Evolutionary conservation across 2,113 vertebrate genomes (phyloP), one percentile per base, ranked within the genome.

Genomic region (Mus pahari): DNA sequence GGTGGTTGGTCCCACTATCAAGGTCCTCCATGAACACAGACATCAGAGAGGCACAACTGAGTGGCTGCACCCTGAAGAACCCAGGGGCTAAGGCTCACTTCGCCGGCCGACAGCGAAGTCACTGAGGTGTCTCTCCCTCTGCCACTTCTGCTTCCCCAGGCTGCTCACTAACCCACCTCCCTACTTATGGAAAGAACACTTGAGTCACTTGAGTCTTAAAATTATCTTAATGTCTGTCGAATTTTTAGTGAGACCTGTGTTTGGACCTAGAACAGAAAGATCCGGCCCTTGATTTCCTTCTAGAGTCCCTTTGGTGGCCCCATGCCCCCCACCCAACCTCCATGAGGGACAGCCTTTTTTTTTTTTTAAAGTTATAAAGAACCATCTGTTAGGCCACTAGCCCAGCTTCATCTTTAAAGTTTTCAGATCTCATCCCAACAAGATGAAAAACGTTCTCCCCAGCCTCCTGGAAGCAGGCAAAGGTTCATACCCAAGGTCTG

Each of bases 351-450:
- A 64, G 78, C 82, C 82, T 93, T 94, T 36, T 86, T 95, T 96
- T 55, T 73, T 42, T 62, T 48, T 48, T n/a, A n/a, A 78, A 77
- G 66, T 97, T 97, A 96, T 94, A 82, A 94, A 93, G 90, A 92
- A 92, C 95, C 97, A 91, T 97, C 97, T 94, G 94, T 53, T 83
- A 42, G 8, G 81, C 84, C 95, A 89, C 92, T 92, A 81, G 90
- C 86, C 48, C 93, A 39, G 83, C 82, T 50, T 55, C 28, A 39
- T 93, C 91, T 91, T 84, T 84, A 89, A 74, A 83, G 93, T 96
- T 97, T 93, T 96, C 93, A 92, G 90, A 92, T 93, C 92, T 94
- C 90, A 90, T 78, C 97, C 81, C 87, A 90, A 81, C 64, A 73
- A 90, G 94, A 92, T 86, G 92, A 96, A 96, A 91, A 92, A 68